Conservation (phyloP, 2,888 invertebrate genomes). For the Metacarcinus magister region DNA sequence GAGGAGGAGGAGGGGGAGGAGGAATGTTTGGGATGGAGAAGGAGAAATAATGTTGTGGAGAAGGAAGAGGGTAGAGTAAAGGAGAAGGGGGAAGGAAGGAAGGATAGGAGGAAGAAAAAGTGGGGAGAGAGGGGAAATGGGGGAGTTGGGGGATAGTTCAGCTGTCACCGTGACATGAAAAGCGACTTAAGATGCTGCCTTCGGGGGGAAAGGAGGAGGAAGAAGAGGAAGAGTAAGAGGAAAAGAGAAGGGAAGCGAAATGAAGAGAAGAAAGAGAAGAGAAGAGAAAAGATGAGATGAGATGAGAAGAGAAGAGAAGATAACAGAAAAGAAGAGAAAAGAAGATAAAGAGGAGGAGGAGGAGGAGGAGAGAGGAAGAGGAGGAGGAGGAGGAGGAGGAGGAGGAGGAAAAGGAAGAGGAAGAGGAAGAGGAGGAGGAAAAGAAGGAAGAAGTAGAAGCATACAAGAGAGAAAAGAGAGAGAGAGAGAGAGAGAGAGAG, state of each 20-base stretch:
- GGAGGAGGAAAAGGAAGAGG: background rate
- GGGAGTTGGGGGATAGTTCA: background rate
- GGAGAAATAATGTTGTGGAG: background rate
- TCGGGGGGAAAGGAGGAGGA: background rate
- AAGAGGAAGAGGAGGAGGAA: background rate
- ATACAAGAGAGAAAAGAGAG: background rate
- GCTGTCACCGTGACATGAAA: slow-evolving; percentile 4
- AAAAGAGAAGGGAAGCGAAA: background rate
- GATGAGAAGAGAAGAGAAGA: background rate
- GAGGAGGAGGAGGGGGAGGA: background rate
- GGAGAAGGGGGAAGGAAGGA: background rate
- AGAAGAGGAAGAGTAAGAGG: background rate
- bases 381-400: background rate
- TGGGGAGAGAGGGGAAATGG: background rate
- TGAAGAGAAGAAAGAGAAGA: background rate
- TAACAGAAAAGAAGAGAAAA: background rate
- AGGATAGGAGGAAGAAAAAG: background rate
- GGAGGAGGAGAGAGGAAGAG: background rate
- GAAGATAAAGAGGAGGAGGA: background rate
- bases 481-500: background rate
- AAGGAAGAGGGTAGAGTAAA: too few species aligned
- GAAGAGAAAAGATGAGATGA: background rate
- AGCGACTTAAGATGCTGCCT: slow-evolving; percentile 26
- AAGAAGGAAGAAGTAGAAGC: background rate
- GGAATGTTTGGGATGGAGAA: background rate